Base-by-base conservation (phyloP, 2,113 vertebrate genomes). In the Zosterops lateralis region DNA sequence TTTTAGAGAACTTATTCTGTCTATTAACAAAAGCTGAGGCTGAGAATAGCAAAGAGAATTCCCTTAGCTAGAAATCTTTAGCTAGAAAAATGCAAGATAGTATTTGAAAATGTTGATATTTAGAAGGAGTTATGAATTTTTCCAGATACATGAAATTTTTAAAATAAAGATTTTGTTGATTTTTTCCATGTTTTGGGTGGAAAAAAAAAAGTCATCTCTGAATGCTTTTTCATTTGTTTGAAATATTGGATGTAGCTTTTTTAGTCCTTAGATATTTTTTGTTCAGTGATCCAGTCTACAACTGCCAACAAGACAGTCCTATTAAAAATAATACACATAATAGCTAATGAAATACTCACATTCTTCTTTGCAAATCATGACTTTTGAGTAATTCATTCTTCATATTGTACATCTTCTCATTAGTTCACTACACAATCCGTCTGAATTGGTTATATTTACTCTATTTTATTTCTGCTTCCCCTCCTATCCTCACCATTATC, bases 131-230 rank as follows among this genome's bases (percentile, higher is more conserved):
- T 78, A 50, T 40, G n/a, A 44, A 17, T 44, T 88, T 73, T 42
- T 47, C 15, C 8, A 40, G 17, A 48, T 40, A 15, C 7, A 36
- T 45, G 14, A 72, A 72, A 78, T 66, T 18, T 16, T 0, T 4
- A 32, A 53, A 32, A 56, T 18, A 18, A 60, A 8, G 0, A 9
- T 32, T 45, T 60, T n/a, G 7, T 56, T 28, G 0, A 2, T 60
- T 81, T 75, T 62, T 71, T 17, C 6, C 2, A 22, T 34, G 4
- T 32, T 42, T 34, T 25, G 1, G 6, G 4, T 1, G 9, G 36
- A 38, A 5, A 7, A 34, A 34, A 3, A 3, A 1, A 31, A 12
- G 0, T 12, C 67, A 9, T 6, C 17, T 78, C 3, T 50, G 14
- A 76, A 68, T 62, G 21, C 1, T 62, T 72, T 80, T 81, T 70